Evolutionary conservation across 2,888 invertebrate species (phyloP).

Genomic region (Heliconius charithonia): DNA sequence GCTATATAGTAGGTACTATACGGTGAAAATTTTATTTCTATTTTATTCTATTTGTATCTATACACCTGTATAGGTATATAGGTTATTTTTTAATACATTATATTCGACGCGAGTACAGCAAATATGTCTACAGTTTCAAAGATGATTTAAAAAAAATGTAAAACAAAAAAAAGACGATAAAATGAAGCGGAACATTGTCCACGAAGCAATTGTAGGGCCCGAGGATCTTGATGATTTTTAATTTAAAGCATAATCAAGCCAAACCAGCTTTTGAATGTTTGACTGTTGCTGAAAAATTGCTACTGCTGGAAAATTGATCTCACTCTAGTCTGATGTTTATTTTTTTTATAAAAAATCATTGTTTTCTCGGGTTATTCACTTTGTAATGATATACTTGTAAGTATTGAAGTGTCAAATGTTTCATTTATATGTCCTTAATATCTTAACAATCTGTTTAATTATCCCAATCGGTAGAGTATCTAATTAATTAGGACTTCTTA

Average conservation of each 20-base stretch:
- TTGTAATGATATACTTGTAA: neutral
- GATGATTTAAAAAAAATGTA: conserved; percentile 9
- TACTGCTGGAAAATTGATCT: conserved; percentile 28
- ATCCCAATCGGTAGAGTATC: neutral
- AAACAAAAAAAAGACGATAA: conserved; percentile 19
- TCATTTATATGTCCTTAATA: neutral
- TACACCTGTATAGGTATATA: no score
- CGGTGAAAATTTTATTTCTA: neutral
- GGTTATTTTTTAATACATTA: neutral
- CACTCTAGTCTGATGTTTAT: conserved; percentile 37
- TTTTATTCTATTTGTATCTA: no score
- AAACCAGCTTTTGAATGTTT: conserved; percentile 25
- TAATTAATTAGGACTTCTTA: neutral
- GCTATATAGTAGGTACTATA: neutral
- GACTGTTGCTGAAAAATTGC: conserved; percentile 27
- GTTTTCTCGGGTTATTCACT: neutral
- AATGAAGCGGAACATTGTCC: conserved; percentile 27
- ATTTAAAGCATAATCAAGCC: conserved; percentile 25
- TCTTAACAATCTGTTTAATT: neutral
- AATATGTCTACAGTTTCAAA: neutral
- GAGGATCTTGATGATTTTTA: conserved; percentile 31
- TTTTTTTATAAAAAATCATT: conserved; percentile 8
- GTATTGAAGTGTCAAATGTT: neutral
- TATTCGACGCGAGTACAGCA: neutral
- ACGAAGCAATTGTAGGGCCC: conserved; percentile 25